Conservation (phyloP, 2,888 invertebrate species). For the Meiosimyza platycephala region DNA sequence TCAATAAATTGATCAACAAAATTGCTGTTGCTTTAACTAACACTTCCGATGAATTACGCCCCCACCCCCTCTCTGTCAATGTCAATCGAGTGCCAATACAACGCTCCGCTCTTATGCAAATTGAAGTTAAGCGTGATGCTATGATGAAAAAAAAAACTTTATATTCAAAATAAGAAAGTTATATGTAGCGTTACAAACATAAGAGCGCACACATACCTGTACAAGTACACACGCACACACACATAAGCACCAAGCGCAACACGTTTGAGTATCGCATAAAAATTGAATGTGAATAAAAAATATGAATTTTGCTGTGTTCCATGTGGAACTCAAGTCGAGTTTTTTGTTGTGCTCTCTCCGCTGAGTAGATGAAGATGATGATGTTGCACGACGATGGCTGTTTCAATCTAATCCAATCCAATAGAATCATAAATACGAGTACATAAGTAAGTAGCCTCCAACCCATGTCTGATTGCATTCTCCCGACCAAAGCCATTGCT, state of each 20-base stretch:
- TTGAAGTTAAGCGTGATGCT: constrained; percentile 26
- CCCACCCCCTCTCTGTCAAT: no score
- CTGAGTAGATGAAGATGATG: no score
- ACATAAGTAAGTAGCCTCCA: no score
- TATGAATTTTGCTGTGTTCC: background rate
- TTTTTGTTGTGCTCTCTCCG: no score
- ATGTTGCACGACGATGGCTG: no score
- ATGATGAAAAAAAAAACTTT: constrained; percentile 30
- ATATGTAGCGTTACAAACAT: constrained; percentile 21
- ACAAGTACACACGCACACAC: constrained; percentile 22
- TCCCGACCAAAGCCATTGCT: no score
- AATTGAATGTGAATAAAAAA: constrained; percentile 30
- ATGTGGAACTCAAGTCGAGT: no score
- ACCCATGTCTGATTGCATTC: no score
- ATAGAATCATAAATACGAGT: constrained; percentile 7
- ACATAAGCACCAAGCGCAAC: constrained; percentile 26
- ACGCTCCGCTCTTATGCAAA: background rate
- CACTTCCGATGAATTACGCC: background rate
- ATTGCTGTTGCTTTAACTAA: background rate
- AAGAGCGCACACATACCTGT: constrained; percentile 24
- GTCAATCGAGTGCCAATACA: background rate
- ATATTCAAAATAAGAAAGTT: constrained; percentile 33
- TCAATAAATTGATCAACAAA: constrained; percentile 2
- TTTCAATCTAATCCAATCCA: background rate
- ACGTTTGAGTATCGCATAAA: constrained; percentile 26